Evolutionary conservation across 2,888 invertebrate species (phyloP).

Genomic region (Lasiommata megera): DNA sequence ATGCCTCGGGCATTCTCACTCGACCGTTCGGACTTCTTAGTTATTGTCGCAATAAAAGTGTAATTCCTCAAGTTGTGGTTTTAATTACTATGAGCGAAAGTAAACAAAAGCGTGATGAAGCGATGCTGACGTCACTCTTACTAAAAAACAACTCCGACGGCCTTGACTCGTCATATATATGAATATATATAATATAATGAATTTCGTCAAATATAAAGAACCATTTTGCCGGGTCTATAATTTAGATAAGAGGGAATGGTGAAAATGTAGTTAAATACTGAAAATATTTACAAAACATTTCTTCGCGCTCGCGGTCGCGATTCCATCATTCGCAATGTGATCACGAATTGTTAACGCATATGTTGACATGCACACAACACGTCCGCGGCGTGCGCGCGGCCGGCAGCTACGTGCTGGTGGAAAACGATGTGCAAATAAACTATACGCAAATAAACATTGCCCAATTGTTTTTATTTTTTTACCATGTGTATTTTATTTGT

Average conservation of each 20-base stretch:
- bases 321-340: constrained; percentile 35
- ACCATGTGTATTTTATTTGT: background rate
- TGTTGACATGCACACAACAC: constrained; percentile 5
- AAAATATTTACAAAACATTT: background rate
- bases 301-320: background rate
- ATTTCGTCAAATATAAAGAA: too few species aligned
- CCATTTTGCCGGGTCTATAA: too few species aligned
- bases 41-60: too few species aligned
- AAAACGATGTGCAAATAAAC: background rate
- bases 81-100: too few species aligned
- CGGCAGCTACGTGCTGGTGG: background rate
- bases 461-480: background rate
- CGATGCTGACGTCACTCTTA: too few species aligned
- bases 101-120: too few species aligned
- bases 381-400: background rate
- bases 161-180: too few species aligned
- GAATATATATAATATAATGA: too few species aligned
- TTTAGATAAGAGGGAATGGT: background rate
- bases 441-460: background rate
- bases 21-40: too few species aligned
- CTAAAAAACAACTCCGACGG: too few species aligned
- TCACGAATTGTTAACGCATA: constrained; percentile 21
- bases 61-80: too few species aligned
- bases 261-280: background rate
- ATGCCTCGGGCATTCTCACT: too few species aligned